Percentiles rank a stretch among this genome's conserved stretches.
Conservation (phyloP, 2,797 vertebrate species). For the Dipus sagitta region DNA sequence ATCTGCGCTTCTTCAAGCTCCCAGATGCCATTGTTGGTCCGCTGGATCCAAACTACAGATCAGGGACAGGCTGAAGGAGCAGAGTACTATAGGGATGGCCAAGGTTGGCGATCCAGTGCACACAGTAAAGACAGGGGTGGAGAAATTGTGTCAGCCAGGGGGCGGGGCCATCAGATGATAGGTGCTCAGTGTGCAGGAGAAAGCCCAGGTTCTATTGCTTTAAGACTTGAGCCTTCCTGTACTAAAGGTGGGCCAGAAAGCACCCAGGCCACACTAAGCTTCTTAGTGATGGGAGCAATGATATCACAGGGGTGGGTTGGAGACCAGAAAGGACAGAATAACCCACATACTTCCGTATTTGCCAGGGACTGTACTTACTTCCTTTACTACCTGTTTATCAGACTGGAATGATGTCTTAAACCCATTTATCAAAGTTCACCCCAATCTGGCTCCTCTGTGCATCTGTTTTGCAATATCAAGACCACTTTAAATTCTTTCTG, state of each 20-base stretch:
- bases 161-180: neutral
- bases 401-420: neutral
- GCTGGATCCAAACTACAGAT: neutral
- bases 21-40: neutral
- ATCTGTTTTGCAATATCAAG: neutral
- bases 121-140: neutral
- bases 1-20: neutral
- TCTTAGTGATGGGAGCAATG: neutral
- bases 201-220: neutral
- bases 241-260: neutral
- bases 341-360: neutral
- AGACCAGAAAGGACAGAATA: neutral
- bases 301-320: too few species aligned
- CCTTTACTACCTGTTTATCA: neutral
- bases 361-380: neutral
- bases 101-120: neutral
- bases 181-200: neutral
- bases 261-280: neutral
- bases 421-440: neutral
- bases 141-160: neutral
- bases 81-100: neutral
- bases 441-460: neutral
- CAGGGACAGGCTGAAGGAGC: neutral
- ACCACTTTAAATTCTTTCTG: neutral
- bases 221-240: neutral